Conservation (phyloP, 2,113 vertebrate species). For the Vombatus ursinus region DNA sequence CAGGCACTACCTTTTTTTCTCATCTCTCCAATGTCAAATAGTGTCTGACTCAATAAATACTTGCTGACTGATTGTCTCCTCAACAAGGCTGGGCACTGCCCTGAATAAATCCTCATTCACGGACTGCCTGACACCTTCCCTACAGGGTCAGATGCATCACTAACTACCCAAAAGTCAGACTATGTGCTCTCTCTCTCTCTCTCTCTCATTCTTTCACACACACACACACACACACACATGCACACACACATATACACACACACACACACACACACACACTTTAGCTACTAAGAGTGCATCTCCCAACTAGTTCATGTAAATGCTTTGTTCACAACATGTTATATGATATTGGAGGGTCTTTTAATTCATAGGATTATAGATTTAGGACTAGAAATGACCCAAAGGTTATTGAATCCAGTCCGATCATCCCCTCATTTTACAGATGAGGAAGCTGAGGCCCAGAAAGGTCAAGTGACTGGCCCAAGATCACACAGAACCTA, state of each 20-base stretch:
- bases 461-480: neutral
- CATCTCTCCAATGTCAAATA: neutral
- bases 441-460: neutral
- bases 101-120: too few relatives aligned
- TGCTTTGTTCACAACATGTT: neutral
- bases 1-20: neutral
- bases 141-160: neutral
- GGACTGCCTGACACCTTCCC: neutral
- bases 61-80: neutral
- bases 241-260: too few relatives aligned
- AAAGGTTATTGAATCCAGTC: neutral
- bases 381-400: neutral
- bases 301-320: neutral
- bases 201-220: too few relatives aligned
- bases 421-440: neutral
- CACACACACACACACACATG: too few relatives aligned
- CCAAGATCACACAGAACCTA: neutral
- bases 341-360: neutral
- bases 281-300: neutral
- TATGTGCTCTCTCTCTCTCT: too few relatives aligned
- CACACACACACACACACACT: neutral
- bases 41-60: neutral
- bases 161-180: too few relatives aligned
- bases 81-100: neutral
- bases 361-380: neutral